Evolutionary conservation across 1,140 invertebrate species (phyloP).

Genomic region (Drosophila micromelanica): DNA sequence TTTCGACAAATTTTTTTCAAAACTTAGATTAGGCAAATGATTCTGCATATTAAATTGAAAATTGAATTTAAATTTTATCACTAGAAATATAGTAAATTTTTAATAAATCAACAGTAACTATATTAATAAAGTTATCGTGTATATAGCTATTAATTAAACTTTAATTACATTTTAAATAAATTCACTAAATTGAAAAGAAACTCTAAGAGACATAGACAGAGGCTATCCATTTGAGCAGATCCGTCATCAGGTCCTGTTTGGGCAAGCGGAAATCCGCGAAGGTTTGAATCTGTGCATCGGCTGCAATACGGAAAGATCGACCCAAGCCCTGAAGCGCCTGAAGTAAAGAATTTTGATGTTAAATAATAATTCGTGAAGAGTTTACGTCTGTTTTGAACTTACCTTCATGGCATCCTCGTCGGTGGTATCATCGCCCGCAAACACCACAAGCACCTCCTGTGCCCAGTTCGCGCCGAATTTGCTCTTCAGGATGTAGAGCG

Average conservation of each 20-base stretch:
- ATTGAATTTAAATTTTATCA: too few species aligned
- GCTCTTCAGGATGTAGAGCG: constrained; percentile 94
- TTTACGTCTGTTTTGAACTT: constrained; percentile 49
- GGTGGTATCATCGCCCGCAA: constrained; percentile 94
- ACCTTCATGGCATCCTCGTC: constrained; percentile 96
- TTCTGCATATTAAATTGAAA: too few species aligned
- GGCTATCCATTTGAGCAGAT: constrained; percentile 91
- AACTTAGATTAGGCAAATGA: too few species aligned
- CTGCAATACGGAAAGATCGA: constrained; percentile 93
- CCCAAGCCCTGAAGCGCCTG: constrained; percentile 94
- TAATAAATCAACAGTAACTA: too few species aligned
- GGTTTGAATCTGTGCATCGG: constrained; percentile 91
- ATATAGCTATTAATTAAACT: not conserved
- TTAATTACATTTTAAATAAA: not conserved
- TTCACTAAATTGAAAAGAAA: constrained; percentile 9
- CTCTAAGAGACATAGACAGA: constrained; percentile 48
- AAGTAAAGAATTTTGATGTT: constrained; percentile 23
- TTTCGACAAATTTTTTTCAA: too few species aligned
- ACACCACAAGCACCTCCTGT: constrained; percentile 93
- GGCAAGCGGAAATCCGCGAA: constrained; percentile 93
- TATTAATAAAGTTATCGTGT: not conserved
- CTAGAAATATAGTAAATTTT: too few species aligned
- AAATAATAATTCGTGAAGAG: too few species aligned
- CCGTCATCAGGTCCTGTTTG: constrained; percentile 93
- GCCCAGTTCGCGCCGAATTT: constrained; percentile 95